Conservation (phyloP, 2,113 vertebrate species). For the Pampusana beccarii region DNA sequence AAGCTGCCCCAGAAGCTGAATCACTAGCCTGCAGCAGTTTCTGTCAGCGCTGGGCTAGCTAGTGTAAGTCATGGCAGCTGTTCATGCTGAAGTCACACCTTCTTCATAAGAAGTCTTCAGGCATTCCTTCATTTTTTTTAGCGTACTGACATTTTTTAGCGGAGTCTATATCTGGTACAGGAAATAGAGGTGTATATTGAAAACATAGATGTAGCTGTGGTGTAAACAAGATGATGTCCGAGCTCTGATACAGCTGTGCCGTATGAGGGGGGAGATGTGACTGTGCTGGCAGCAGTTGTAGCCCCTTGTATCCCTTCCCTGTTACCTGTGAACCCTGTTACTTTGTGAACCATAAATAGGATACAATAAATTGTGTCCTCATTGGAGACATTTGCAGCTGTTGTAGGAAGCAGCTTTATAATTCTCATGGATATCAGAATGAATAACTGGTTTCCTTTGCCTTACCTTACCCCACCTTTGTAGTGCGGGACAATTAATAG, state of each 20-base stretch:
- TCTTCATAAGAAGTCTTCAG: background rate
- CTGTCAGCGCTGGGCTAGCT: background rate
- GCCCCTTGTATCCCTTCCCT: background rate
- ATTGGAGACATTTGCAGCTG: background rate
- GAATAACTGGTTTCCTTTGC: background rate
- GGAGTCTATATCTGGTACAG: background rate
- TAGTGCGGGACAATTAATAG: background rate
- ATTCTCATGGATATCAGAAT: background rate
- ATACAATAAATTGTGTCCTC: background rate
- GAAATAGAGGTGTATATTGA: background rate
- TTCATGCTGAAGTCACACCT: background rate
- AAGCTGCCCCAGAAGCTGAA: background rate
- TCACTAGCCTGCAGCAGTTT: background rate
- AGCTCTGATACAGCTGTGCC: background rate
- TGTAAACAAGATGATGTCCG: background rate
- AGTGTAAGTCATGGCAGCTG: background rate
- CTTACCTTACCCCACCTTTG: background rate
- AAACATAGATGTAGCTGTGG: background rate
- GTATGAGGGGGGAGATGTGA: rapidly evolving
- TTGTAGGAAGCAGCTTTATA: background rate
- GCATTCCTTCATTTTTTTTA: background rate
- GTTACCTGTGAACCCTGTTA: background rate
- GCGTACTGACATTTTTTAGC: background rate
- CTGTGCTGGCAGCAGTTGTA: background rate
- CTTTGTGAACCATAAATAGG: background rate